phyloP scores from a whole-genome alignment of 2,113 vertebrate species.

The Embiotoca jacksoni region DNA sequence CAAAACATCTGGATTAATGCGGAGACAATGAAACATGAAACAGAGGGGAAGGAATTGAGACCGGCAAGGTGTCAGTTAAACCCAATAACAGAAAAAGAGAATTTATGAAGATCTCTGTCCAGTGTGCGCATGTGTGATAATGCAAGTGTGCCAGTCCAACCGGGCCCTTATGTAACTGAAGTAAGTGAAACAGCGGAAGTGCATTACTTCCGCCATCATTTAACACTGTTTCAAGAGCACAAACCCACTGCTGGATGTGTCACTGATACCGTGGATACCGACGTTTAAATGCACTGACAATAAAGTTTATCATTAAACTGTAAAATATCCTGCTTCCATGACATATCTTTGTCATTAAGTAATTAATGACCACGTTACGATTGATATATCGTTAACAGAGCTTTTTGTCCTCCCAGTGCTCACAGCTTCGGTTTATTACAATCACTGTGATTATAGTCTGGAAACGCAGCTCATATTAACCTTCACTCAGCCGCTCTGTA shows the following conservation, averaged over 20 bases:
- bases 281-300: not conserved
- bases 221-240: conserved; percentile 16
- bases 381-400: too few relatives aligned
- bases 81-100: not conserved
- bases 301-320: too few relatives aligned
- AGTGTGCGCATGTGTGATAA: not conserved
- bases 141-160: not conserved
- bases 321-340: too few relatives aligned
- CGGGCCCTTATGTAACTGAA: conserved; percentile 11
- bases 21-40: not conserved
- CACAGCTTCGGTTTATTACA: too few relatives aligned
- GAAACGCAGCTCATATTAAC: too few relatives aligned
- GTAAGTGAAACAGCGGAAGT: conserved; percentile 23
- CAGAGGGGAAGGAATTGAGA: not conserved
- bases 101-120: not conserved
- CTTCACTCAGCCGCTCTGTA: too few relatives aligned
- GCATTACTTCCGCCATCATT: conserved; percentile 17
- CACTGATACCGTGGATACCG: not conserved
- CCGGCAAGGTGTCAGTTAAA: not conserved
- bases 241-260: not conserved
- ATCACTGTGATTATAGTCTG: too few relatives aligned
- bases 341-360: too few relatives aligned
- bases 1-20: too few relatives aligned
- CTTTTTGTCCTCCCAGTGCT: too few relatives aligned
- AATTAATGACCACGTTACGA: too few relatives aligned